These are phyloP conservation scores for Anoplius nigerrimus DNA, from an alignment of 2,888 invertebrate genomes.

Conservation along the genomic window DNA sequence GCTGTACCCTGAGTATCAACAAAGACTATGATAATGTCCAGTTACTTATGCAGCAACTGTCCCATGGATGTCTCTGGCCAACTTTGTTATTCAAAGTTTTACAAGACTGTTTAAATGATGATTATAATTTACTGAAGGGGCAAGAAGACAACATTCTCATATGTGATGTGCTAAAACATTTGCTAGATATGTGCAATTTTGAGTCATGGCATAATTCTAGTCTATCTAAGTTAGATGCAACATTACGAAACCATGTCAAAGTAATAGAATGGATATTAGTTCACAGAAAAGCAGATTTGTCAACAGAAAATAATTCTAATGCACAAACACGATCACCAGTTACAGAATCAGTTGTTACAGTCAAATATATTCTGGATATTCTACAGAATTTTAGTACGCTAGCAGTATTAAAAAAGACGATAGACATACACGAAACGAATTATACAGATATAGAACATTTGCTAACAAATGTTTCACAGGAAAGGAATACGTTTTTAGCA, in stretches of 20 bases:
- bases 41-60: constrained; percentile 52
- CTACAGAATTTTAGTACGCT: constrained; percentile 58
- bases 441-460: constrained; percentile 54
- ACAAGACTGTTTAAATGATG: constrained; percentile 49
- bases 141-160: constrained; percentile 42
- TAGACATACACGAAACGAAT: constrained; percentile 62
- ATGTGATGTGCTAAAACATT: constrained; percentile 57
- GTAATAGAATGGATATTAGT: constrained; percentile 60
- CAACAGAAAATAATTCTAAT: constrained; percentile 1
- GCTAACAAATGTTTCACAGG: constrained; percentile 48
- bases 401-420: constrained; percentile 60
- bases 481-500: constrained; percentile 54
- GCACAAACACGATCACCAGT: constrained; percentile 4
- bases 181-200: constrained; percentile 56
- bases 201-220: constrained; percentile 43
- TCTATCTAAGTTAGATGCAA: constrained; percentile 45
- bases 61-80: constrained; percentile 64
- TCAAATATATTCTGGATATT: constrained; percentile 57
- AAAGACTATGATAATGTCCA: constrained; percentile 53
- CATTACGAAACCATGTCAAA: constrained; percentile 52
- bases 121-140: constrained; percentile 36
- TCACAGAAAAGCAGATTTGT: constrained; percentile 23
- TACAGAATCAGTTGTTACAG: constrained; percentile 43
- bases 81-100: constrained; percentile 61
- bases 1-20: constrained; percentile 55